phyloP scores from a whole-genome alignment of 2,113 vertebrate genomes.

The Pygoscelis antarcticus region DNA sequence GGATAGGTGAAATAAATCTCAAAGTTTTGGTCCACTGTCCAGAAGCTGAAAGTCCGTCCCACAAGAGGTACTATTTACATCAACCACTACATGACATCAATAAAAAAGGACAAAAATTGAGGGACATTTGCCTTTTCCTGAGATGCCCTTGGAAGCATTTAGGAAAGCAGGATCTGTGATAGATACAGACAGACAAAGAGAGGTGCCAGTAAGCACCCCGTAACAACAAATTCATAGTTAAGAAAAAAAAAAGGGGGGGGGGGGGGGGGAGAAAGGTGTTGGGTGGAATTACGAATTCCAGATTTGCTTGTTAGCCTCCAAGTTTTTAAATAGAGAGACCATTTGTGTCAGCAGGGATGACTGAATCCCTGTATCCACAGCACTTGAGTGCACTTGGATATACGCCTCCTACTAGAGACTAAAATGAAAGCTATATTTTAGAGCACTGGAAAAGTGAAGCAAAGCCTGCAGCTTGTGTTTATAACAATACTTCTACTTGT shows the following conservation, averaged over 20 bases:
- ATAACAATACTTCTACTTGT: slow-evolving; percentile 19
- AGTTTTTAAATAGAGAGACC: slow-evolving; percentile 1
- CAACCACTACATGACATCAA: background rate
- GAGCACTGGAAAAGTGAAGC: slow-evolving; percentile 7
- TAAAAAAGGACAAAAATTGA: background rate
- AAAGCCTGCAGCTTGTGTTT: slow-evolving; percentile 35
- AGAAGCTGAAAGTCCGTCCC: background rate
- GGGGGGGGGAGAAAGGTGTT: too few relatives aligned
- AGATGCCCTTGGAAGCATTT: background rate
- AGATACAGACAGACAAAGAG: background rate
- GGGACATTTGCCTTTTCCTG: background rate
- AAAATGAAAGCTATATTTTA: slow-evolving; percentile 58
- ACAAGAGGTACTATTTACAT: background rate
- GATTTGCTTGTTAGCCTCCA: background rate
- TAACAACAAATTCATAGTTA: background rate
- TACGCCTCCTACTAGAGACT: slow-evolving; percentile 33
- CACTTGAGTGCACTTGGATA: slow-evolving; percentile 30
- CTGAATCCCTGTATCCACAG: slow-evolving; percentile 15
- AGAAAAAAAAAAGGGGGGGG: fast-evolving
- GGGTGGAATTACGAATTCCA: background rate
- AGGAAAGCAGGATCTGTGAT: background rate
- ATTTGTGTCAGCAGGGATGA: background rate
- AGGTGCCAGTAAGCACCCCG: background rate
- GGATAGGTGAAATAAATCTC: background rate
- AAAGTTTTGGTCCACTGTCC: fast-evolving